These are phyloP conservation scores for Loriculus beryllinus DNA, from an alignment of 2,797 vertebrate genomes.

Conservation along the genomic window DNA sequence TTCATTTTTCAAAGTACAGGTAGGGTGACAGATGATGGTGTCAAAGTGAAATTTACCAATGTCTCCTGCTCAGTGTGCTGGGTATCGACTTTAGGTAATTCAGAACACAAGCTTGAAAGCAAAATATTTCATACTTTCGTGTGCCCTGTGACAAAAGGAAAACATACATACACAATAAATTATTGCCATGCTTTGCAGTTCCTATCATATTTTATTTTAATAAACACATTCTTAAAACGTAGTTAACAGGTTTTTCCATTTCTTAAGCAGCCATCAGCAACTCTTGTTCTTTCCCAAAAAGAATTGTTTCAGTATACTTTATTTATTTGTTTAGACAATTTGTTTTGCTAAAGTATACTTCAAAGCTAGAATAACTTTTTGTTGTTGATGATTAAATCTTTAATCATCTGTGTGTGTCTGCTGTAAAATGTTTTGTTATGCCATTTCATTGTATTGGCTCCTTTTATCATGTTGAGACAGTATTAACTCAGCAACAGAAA, in stretches of 20 bases:
- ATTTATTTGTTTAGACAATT: slow-evolving; percentile 49
- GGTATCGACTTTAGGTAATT: slow-evolving; percentile 56
- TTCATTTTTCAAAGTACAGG: slow-evolving; percentile 64
- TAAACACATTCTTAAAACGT: slow-evolving; percentile 54
- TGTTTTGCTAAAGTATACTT: slow-evolving; percentile 60
- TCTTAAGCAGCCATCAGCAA: slow-evolving; percentile 37
- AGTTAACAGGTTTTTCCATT: slow-evolving; percentile 43
- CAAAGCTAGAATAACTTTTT: slow-evolving; percentile 53
- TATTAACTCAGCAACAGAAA: slow-evolving; percentile 62
- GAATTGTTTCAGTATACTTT: slow-evolving; percentile 33
- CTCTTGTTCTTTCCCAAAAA: slow-evolving; percentile 21
- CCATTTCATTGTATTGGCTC: slow-evolving; percentile 37
- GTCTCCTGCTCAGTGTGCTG: slow-evolving; percentile 50
- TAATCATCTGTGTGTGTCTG: slow-evolving; percentile 47
- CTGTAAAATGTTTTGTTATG: slow-evolving; percentile 59
- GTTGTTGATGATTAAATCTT: slow-evolving; percentile 65
- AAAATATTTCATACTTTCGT: slow-evolving; percentile 57
- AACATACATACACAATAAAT: slow-evolving; percentile 52
- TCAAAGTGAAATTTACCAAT: slow-evolving; percentile 58
- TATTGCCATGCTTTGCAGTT: slow-evolving; percentile 11
- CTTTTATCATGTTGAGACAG: slow-evolving; percentile 61
- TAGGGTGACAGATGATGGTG: slow-evolving; percentile 58
- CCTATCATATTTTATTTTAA: slow-evolving; percentile 55
- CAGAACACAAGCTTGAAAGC: slow-evolving; percentile 49
- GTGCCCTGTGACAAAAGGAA: slow-evolving; percentile 39